Evolutionary conservation across 2,888 invertebrate genomes (phyloP), one percentile per base, ranked within the genome.

Genomic region (Branchellion lobata): DNA sequence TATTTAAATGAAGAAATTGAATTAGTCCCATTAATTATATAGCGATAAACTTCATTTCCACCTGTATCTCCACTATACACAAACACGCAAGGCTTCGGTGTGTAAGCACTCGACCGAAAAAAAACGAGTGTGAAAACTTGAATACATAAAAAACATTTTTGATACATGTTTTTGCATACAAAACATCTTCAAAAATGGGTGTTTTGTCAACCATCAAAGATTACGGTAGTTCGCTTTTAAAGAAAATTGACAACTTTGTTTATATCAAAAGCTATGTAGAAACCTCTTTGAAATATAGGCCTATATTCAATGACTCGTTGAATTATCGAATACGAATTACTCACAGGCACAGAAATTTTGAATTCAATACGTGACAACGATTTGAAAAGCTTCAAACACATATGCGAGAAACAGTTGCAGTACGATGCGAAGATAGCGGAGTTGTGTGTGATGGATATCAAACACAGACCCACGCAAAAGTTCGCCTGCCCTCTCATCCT

Each of bases 401-500:
- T 84, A 71, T 68, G 83, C 1, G 84, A 84, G 61, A 83, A 82
- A 61, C 80, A 82, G 21, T 80, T 84, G 14, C 76, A 79, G 33
- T 77, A 82, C 5, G 82, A 83, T 65, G 53, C 34, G 8, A 83
- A 84, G 72, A 83, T 82, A 27, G 81, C 81, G 27, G 81, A 81
- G 34, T 73, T 84, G n/a, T 83, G 83, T 78, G 80, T 81, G 14
- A 79, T 81, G 27, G 83, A 84, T 78, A 84, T 84, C 31, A 84
- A 84, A 65, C 84, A 84, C 79, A 81, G 81, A 36, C 83, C 84
- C 3, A 81, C 82, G 27, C 84, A 84, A 80, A 83, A 83, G 76
- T 83, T 82, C 71, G 83, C 83, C 27, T 84, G 84, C 71, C 84
- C 84, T 34, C 80, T 84, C 72, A 84, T 84, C 61, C 78, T 84